Conservation (phyloP, 2,113 vertebrate genomes). For the Apistogramma diplotaenia region DNA sequence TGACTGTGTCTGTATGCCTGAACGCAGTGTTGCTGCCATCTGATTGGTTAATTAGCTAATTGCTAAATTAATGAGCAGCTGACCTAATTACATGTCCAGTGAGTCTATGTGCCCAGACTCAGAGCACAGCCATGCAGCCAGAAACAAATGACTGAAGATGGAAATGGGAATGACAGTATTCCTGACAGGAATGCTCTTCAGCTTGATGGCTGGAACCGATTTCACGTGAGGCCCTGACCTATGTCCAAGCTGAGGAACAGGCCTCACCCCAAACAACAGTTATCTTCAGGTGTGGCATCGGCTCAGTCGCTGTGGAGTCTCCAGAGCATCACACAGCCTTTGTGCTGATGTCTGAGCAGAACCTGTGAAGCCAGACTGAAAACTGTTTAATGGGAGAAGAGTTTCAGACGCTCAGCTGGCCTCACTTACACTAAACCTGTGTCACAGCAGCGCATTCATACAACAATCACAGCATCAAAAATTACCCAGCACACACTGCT, state of each 20-base stretch:
- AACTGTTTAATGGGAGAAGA: rapidly evolving
- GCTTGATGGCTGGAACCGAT: neutral
- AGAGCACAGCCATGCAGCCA: neutral
- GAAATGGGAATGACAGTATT: neutral
- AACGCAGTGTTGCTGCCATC: neutral
- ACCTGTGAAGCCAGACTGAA: neutral
- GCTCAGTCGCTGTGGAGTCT: neutral
- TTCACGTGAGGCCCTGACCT: neutral
- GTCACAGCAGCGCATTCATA: neutral
- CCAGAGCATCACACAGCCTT: too few relatives aligned
- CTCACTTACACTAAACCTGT: neutral
- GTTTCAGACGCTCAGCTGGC: rapidly evolving
- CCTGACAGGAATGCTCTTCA: neutral
- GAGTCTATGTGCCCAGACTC: neutral
- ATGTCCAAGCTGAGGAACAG: neutral
- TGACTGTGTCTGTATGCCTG: neutral
- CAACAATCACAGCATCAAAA: neutral
- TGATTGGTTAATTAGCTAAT: neutral
- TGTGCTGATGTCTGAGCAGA: neutral
- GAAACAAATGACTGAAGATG: neutral
- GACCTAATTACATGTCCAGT: neutral
- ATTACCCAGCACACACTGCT: neutral
- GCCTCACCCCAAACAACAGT: neutral
- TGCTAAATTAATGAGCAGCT: neutral
- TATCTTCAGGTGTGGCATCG: too few relatives aligned